Percentiles rank a stretch among this genome's conserved stretches.
phyloP scores from a whole-genome alignment of 2,797 vertebrate species.

The Tympanoctomys barrerae region DNA sequence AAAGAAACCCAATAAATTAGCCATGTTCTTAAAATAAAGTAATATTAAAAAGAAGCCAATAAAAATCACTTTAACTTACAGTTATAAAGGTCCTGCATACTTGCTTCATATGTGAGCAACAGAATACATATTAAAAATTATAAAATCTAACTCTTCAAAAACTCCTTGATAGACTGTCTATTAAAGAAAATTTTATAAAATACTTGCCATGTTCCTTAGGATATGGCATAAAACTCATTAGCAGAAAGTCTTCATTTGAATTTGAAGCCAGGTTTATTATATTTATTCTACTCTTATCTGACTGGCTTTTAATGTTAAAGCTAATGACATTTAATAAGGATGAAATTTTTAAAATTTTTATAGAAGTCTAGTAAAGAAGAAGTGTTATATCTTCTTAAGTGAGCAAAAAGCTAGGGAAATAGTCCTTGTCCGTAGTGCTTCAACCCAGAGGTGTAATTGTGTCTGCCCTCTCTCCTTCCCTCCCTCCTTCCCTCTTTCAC shows the following conservation, averaged over 20 bases:
- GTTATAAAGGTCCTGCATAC: not conserved
- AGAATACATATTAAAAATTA: not conserved
- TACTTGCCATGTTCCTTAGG: not conserved
- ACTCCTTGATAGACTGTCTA: not conserved
- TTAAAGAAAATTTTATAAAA: not conserved
- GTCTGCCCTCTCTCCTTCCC: not conserved
- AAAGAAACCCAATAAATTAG: not conserved
- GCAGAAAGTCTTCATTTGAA: not conserved
- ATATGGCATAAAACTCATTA: not conserved
- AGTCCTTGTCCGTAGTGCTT: not conserved
- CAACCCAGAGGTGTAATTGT: not conserved
- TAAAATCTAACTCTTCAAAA: not conserved
- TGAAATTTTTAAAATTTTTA: not conserved
- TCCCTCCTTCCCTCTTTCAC: accelerated
- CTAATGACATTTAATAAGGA: not conserved
- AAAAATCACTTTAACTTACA: not conserved
- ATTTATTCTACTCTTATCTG: not conserved
- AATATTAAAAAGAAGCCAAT: not conserved
- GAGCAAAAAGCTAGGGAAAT: not conserved
- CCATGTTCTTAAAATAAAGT: slow-evolving; percentile 2
- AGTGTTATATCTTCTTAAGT: not conserved
- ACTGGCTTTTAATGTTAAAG: not conserved
- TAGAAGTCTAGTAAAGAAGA: not conserved
- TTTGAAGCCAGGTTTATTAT: not conserved
- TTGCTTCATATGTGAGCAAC: slow-evolving; percentile 25